Percentiles rank a stretch among this genome's conserved stretches.
Evolutionary conservation across 1,140 invertebrate genomes (phyloP).

Genomic region (Papilio glaucus): DNA sequence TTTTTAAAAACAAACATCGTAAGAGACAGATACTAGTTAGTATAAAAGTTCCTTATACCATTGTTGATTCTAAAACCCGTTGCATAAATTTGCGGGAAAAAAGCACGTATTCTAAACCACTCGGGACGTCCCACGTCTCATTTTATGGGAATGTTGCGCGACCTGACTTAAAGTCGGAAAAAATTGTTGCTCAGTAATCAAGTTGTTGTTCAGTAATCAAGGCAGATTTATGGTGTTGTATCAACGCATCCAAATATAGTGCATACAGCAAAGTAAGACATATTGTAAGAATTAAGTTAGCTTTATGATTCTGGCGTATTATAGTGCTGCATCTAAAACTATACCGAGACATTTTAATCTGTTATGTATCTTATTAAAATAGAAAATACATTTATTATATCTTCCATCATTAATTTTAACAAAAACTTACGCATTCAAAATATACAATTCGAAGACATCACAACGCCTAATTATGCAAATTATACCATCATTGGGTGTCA

Average conservation of each 20-base stretch:
- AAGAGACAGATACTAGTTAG: too few relatives aligned
- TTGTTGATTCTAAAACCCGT: conserved; percentile 31
- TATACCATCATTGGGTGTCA: not conserved
- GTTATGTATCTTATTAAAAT: too few relatives aligned
- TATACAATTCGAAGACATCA: not conserved
- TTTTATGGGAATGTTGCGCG: conserved; percentile 31
- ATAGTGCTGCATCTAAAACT: too few relatives aligned
- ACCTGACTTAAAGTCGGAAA: conserved; percentile 12
- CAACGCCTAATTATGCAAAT: conserved; percentile 2
- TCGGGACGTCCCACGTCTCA: conserved; percentile 27
- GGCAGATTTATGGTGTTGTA: not conserved
- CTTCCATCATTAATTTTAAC: not conserved
- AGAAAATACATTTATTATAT: too few relatives aligned
- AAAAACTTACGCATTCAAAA: not conserved
- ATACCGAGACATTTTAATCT: too few relatives aligned
- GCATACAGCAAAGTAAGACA: too few relatives aligned
- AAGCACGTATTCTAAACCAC: conserved; percentile 32
- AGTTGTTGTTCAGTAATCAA: too few relatives aligned
- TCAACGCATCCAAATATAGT: not conserved
- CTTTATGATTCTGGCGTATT: too few relatives aligned
- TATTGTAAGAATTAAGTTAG: too few relatives aligned
- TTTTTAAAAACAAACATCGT: too few relatives aligned
- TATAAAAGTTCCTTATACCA: not conserved
- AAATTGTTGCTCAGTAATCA: conserved; percentile 29
- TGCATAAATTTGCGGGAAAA: conserved; percentile 12